phyloP scores from a whole-genome alignment of 2,113 vertebrate species.

The Diphyllodes magnificus region DNA sequence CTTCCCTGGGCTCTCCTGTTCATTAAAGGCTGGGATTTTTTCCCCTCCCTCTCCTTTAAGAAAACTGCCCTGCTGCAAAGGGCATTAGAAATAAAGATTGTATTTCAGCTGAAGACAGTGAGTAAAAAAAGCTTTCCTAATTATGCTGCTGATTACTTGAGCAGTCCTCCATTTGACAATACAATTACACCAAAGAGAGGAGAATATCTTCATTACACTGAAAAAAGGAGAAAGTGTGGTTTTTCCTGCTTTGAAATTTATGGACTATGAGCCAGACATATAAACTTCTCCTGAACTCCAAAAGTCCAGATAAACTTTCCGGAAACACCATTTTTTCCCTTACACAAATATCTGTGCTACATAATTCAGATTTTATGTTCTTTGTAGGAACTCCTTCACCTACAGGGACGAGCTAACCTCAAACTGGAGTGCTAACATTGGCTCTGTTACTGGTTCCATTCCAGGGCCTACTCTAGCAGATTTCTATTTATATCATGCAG shows the following conservation, averaged over 20 bases:
- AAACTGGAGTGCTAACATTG: background rate
- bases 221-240: background rate
- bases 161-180: conserved; percentile 60
- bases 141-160: conserved; percentile 65
- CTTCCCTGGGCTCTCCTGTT: conserved; percentile 30
- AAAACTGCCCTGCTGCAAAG: conserved; percentile 31
- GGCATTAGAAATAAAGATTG: conserved; percentile 44
- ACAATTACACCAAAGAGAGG: conserved; percentile 48
- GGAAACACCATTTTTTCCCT: background rate
- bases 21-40: background rate
- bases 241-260: background rate
- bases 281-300: conserved; percentile 28
- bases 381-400: background rate
- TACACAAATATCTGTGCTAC: background rate
- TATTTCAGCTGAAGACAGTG: conserved; percentile 36
- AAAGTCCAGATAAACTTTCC: background rate
- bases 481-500: background rate
- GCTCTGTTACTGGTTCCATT: background rate
- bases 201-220: conserved; percentile 60
- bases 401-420: background rate
- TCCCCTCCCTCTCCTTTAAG: background rate
- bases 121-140: conserved; percentile 63
- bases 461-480: background rate
- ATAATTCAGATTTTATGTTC: background rate
- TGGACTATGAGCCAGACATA: background rate